Base-by-base conservation (phyloP, 2,113 vertebrate species). In the Cisticola juncidis region DNA sequence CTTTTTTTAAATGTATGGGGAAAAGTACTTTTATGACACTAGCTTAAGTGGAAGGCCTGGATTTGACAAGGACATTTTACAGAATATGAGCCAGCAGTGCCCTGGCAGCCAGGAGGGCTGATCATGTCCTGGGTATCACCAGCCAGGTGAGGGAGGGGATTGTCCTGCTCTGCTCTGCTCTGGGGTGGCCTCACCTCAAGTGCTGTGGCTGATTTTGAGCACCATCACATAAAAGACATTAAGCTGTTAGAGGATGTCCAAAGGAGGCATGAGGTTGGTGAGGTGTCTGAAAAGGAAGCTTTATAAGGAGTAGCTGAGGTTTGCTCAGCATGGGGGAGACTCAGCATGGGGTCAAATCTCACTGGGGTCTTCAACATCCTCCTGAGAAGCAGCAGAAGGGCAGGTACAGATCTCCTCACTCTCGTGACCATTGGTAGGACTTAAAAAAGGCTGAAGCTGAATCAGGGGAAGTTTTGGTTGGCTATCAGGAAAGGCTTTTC, bases 381-480 rank as follows among this genome's bases (percentile, higher is more conserved):
- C 76, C 58, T 9, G 11, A 65, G 58, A 25, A 23, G 40, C 56
- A 87, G 48, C n/a, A 54, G 12, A 29, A 28, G 24, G 13, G 51
- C 58, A 65, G 51, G 31, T 3, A 44, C 33, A 19, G 14, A 50
- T 19, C 26, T 51, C 33, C 15, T 57, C 36, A 9, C 44, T 20
- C 68, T 33, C 1, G 0, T 40, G 48, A 40, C 20, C 40, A 14
- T 11, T 7, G 36, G 14, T 4, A 36, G 44, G 9, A 28, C 36
- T 33, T 5, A 4, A 35, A 29, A 7, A 47, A n/a, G 0, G 15
- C 56, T 62, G 14, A 17, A 23, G 36, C 58, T 28, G 51, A 57
- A 11, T 8, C 23, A n/a, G 44, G 22, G 44, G 15, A 81, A 28
- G 33, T 33, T 73, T 13, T 51, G 68, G 68, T 1, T 44, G 51